Evolutionary conservation across 2,113 vertebrate genomes (phyloP).

Genomic region (Hucho hucho): DNA sequence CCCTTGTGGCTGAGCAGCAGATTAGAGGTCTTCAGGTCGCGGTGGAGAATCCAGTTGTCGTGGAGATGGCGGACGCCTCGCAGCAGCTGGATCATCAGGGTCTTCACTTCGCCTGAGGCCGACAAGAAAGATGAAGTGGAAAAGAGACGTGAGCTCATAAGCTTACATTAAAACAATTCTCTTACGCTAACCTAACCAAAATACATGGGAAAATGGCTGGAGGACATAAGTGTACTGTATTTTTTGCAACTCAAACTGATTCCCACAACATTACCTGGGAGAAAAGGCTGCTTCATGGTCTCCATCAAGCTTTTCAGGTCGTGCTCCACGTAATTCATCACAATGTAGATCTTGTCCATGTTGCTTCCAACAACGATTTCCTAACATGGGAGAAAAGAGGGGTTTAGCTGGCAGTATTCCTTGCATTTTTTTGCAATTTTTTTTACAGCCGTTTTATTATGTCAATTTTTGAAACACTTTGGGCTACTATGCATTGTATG

Average conservation of each 20-base stretch:
- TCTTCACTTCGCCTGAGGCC: slow-evolving; percentile 90
- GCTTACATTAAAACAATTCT: too few relatives aligned
- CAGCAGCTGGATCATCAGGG: slow-evolving; percentile 95
- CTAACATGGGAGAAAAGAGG: slow-evolving; percentile 50
- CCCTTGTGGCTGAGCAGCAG: slow-evolving; percentile 92
- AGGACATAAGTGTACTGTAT: neutral
- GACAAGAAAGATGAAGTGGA: neutral
- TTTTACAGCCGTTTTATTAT: too few relatives aligned
- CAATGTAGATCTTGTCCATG: slow-evolving; percentile 99
- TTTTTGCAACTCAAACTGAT: neutral
- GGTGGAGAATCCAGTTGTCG: slow-evolving; percentile 97
- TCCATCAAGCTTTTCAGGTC: slow-evolving; percentile 98
- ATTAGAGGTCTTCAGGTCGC: slow-evolving; percentile 95
- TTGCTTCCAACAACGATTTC: slow-evolving; percentile 98
- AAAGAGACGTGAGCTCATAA: neutral
- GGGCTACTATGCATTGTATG: too few relatives aligned
- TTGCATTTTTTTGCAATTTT: too few relatives aligned
- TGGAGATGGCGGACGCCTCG: slow-evolving; percentile 93
- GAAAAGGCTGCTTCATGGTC: slow-evolving; percentile 97
- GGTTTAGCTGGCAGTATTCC: too few relatives aligned
- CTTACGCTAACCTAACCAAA: too few relatives aligned
- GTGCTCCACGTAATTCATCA: slow-evolving; percentile 98
- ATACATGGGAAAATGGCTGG: too few relatives aligned
- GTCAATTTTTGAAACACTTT: too few relatives aligned
- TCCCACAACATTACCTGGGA: slow-evolving; percentile 80